These are phyloP conservation scores for Etheostoma nigrum DNA, from an alignment of 2,797 vertebrate genomes.

Conservation along the genomic window DNA sequence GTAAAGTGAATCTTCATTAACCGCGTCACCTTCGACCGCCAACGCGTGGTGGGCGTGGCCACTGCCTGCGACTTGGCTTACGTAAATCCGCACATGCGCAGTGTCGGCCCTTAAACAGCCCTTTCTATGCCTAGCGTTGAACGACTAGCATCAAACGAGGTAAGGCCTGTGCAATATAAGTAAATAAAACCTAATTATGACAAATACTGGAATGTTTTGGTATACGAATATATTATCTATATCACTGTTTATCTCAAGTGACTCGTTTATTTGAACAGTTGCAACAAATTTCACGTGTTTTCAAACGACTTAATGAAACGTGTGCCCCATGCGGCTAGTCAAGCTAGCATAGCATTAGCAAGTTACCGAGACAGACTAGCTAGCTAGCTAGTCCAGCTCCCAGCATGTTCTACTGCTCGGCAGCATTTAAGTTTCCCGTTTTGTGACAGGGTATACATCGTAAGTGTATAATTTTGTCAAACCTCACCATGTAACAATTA, in stretches of 20 bases:
- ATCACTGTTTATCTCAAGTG: rapidly evolving
- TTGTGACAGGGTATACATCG: rapidly evolving
- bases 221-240: rapidly evolving
- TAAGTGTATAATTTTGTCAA: rapidly evolving
- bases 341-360: conserved; percentile 64
- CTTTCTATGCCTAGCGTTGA: conserved; percentile 84
- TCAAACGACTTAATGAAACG: conserved; percentile 31
- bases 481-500: rapidly evolving
- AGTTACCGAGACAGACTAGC: not conserved
- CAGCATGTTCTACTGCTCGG: not conserved
- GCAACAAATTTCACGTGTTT: not conserved
- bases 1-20: rapidly evolving
- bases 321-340: conserved; percentile 75
- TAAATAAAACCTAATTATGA: not conserved
- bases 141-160: conserved; percentile 81
- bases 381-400: not conserved
- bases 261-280: not conserved
- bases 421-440: rapidly evolving
- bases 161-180: conserved; percentile 67
- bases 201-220: rapidly evolving
- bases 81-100: conserved; percentile 82
- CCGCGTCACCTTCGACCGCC: not conserved
- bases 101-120: conserved; percentile 25
- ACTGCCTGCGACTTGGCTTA: not conserved
- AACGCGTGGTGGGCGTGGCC: conserved; percentile 35